Base-by-base conservation (phyloP, 2,113 vertebrate species). In the Lepus timidus region DNA sequence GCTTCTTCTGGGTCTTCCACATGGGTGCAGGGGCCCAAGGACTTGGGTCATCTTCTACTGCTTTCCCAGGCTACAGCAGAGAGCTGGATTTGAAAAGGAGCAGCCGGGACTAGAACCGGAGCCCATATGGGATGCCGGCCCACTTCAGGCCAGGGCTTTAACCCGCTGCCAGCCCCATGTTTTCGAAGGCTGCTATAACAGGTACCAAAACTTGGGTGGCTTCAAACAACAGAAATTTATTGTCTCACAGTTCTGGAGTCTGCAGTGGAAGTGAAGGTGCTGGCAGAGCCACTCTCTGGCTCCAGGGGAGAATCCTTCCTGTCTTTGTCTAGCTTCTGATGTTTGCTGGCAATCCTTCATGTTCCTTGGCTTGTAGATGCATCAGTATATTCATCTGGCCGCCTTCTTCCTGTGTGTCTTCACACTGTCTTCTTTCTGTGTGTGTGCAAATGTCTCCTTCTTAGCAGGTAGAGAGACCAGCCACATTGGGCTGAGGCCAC, bases 241-340 rank as follows among this genome's bases (percentile, higher is more conserved):
- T 70, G 52, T 19, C 25, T 89, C 33, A 22, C 2, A 3, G 0
- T 49, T 74, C 64, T 61, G 17, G 39, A 75, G 70, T 22, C 71
- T 70, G n/a, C 7, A 58, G 1, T 44, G 17, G 33, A 64, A 16
- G 6, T 25, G 8, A 4, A 44, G 51, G 61, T 33, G 9, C 25
- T 75, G 25, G n/a, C 25, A 19, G 27, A 51, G 74, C 19, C 1
- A 0, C 4, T 10, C 36, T 33, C 3, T 0, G 1, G 22, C 33
- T 85, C 5, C 0, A 5, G 31, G 7, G 49, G 20, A 55, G 19
- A 64, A 36, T 27, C 33, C 6, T 55, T 65, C 9, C 65, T 23
- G 58, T 61, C 23, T 85, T 33, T 70, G 55, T 64, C 5, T 16
- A 70, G 58, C 6, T 88, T 68, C 71, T 11, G 2, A 29, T 49